A percentile compares a stretch with the other conserved stretches of the same genome.
Conservation (phyloP, 2,113 vertebrate species). For the Procapra przewalskii region DNA sequence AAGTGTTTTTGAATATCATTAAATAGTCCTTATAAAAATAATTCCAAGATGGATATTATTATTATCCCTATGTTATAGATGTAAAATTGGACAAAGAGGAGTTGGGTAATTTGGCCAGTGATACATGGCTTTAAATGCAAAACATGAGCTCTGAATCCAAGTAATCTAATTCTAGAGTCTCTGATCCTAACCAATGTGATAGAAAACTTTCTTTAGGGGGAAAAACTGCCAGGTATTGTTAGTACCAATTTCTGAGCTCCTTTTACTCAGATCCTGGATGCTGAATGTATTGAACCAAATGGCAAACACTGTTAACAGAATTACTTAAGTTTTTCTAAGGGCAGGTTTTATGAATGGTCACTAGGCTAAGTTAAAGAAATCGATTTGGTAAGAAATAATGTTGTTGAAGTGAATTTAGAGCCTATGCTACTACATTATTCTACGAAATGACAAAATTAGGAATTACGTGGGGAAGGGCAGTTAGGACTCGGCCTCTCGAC, state of each 20-base stretch:
- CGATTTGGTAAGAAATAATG: background rate
- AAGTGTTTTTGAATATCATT: background rate
- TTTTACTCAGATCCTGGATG: background rate
- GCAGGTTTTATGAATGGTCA: background rate
- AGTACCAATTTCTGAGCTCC: background rate
- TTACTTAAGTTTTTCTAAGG: background rate
- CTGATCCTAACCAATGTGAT: background rate
- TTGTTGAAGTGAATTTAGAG: background rate
- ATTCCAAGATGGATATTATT: background rate
- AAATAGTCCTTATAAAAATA: background rate
- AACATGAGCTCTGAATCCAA: background rate
- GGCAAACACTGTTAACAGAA: background rate
- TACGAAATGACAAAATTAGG: background rate
- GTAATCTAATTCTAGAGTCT: background rate
- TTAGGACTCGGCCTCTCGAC: background rate
- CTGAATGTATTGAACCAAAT: background rate
- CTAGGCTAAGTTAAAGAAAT: background rate
- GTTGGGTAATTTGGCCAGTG: background rate
- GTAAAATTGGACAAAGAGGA: background rate
- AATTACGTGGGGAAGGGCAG: background rate
- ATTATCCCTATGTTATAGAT: background rate
- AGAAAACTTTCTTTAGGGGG: background rate
- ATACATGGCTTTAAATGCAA: background rate
- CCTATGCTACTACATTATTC: background rate
- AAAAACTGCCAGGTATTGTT: background rate